Conservation (phyloP, 2,113 vertebrate genomes). For the Rhabdornis inornatus region DNA sequence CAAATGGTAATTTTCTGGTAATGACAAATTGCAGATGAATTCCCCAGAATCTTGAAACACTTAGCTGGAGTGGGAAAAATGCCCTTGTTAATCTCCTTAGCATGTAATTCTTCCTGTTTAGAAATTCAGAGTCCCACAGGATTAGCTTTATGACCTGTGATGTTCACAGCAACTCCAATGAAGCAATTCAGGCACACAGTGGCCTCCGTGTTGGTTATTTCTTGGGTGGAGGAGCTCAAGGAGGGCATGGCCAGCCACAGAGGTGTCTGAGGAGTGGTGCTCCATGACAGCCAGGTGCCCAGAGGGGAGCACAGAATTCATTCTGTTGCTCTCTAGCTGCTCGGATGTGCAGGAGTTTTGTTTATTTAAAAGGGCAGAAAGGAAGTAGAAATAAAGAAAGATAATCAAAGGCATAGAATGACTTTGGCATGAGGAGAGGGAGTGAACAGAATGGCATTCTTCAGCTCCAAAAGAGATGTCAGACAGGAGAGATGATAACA, state of each 20-base stretch:
- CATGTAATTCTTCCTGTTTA: background rate
- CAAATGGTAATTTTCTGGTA: background rate
- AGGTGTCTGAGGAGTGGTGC: fast-evolving
- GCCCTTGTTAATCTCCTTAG: background rate
- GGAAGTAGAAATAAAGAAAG: background rate
- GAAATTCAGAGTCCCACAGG: background rate
- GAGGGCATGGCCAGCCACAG: background rate
- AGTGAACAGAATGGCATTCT: background rate
- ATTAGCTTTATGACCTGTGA: background rate
- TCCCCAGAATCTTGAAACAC: background rate
- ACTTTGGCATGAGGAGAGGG: background rate
- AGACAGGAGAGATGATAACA: background rate
- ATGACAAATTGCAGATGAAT: background rate
- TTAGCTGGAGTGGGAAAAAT: background rate
- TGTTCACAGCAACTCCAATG: background rate
- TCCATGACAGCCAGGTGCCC: background rate
- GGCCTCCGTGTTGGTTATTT: background rate
- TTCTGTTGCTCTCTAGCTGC: background rate
- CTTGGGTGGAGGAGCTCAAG: background rate
- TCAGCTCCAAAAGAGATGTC: background rate
- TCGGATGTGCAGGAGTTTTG: background rate
- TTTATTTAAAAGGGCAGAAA: background rate
- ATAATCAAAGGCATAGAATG: background rate
- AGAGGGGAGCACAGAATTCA: background rate
- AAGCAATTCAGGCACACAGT: background rate